Evolutionary conservation across 2,797 vertebrate genomes (phyloP).

Genomic region (Tenualosa thibaudeaui): DNA sequence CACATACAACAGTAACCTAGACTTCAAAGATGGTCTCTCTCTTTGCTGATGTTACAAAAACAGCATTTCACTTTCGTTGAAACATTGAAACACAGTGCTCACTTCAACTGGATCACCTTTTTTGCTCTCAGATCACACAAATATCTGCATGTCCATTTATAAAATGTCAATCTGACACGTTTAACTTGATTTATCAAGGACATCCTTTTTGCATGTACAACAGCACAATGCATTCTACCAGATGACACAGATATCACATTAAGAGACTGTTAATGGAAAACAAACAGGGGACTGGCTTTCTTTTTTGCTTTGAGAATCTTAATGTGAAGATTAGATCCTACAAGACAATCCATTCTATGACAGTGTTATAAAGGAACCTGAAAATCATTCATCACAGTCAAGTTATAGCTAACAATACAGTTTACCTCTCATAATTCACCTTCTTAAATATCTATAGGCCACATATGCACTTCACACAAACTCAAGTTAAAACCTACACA

Average conservation of each 20-base stretch:
- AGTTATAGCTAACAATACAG: conserved; percentile 3
- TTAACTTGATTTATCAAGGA: conserved; percentile 19
- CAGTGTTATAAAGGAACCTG: neutral
- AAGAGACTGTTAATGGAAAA: neutral
- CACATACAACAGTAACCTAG: neutral
- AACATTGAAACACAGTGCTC: neutral
- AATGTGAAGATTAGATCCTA: neutral
- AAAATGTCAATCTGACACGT: neutral
- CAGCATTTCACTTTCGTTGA: neutral
- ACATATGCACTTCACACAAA: neutral
- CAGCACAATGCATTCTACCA: conserved; percentile 21
- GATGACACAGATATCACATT: neutral
- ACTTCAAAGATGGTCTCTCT: neutral
- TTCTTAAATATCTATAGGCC: neutral
- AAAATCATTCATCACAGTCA: neutral
- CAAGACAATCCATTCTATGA: neutral
- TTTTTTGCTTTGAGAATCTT: neutral
- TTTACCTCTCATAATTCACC: neutral
- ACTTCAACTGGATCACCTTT: neutral
- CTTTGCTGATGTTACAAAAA: neutral
- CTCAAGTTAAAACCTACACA: neutral
- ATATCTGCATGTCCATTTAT: conserved; percentile 1
- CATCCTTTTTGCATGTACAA: conserved; percentile 15
- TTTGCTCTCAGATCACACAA: neutral
- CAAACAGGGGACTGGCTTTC: neutral